These are phyloP conservation scores for Drosophila subpulchrella DNA, from an alignment of 1,140 invertebrate species.

Conservation along the genomic window DNA sequence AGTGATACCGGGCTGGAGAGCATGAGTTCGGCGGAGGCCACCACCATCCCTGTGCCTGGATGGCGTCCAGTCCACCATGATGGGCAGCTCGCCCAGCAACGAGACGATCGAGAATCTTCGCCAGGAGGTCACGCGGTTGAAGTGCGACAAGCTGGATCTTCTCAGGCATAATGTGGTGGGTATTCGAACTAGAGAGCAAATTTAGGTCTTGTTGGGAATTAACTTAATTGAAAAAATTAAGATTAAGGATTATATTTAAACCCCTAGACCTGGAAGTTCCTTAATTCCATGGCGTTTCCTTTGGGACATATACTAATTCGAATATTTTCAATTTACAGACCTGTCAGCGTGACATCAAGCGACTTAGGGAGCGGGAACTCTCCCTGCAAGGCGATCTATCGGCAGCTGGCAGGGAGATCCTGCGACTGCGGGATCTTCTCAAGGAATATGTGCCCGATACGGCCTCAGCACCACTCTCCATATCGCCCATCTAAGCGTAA, in stretches of 20 bases:
- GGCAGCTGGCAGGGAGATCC: conserved; percentile 92
- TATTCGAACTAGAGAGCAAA: not conserved
- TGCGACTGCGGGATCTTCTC: conserved; percentile 91
- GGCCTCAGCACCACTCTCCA: conserved; percentile 72
- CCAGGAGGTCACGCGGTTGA: conserved; percentile 94
- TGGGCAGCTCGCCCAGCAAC: conserved; percentile 78
- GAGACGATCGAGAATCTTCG: conserved; percentile 87
- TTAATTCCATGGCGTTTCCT: too few species aligned
- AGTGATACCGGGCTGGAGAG: conserved; percentile 96
- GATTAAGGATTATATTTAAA: too few species aligned
- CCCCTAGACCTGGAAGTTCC: too few species aligned
- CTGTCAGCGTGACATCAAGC: conserved; percentile 97
- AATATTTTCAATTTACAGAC: conserved; percentile 87
- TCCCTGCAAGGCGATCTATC: conserved; percentile 93
- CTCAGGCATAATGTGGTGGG: conserved; percentile 97
- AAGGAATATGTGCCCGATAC: conserved; percentile 89
- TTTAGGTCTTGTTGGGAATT: too few species aligned
- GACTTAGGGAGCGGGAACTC: conserved; percentile 94
- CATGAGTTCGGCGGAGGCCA: conserved; percentile 95
- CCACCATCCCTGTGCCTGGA: conserved; percentile 87
- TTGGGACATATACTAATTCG: not conserved
- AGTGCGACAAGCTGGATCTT: conserved; percentile 96
- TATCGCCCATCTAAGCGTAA: conserved; percentile 76
- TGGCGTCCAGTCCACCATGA: conserved; percentile 73
- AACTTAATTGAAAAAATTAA: too few species aligned